These are phyloP conservation scores for Anguilla obscura DNA, from an alignment of 2,797 vertebrate species.

Conservation along the genomic window DNA sequence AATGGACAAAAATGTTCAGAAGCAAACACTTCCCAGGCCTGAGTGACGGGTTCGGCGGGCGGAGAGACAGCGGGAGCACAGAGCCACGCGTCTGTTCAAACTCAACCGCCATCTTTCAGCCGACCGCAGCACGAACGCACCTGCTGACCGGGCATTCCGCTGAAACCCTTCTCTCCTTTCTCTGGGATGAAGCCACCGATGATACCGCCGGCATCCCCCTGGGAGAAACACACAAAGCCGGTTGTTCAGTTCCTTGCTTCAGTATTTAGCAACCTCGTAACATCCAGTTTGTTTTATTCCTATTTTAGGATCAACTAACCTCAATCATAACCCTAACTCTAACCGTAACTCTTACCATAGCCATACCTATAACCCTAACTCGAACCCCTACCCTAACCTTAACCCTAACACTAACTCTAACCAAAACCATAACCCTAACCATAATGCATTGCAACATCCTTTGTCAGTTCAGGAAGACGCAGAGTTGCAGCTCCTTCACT, in stretches of 20 bases:
- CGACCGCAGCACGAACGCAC: constrained; percentile 66
- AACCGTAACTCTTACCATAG: neutral
- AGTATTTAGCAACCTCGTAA: too few species aligned
- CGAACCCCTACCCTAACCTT: too few species aligned
- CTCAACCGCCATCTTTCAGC: neutral
- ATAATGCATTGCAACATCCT: too few species aligned
- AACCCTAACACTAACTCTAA: too few species aligned
- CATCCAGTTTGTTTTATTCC: too few species aligned
- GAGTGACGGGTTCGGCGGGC: neutral
- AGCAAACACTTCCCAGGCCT: neutral
- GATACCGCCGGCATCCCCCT: constrained; percentile 91
- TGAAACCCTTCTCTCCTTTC: constrained; percentile 87
- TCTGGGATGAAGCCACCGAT: constrained; percentile 70
- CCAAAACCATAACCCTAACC: too few species aligned
- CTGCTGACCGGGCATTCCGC: constrained; percentile 76
- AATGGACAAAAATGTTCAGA: neutral
- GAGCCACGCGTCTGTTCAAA: neutral
- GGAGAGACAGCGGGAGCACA: neutral
- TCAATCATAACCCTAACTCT: neutral
- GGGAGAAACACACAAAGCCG: constrained; percentile 10
- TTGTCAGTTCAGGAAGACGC: too few species aligned
- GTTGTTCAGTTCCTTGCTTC: neutral
- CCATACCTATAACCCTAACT: neutral
- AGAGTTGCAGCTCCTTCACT: too few species aligned
- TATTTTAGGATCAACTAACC: too few species aligned